Evolutionary conservation across 2,888 invertebrate genomes (phyloP).

Genomic region (Pandemis heparana): DNA sequence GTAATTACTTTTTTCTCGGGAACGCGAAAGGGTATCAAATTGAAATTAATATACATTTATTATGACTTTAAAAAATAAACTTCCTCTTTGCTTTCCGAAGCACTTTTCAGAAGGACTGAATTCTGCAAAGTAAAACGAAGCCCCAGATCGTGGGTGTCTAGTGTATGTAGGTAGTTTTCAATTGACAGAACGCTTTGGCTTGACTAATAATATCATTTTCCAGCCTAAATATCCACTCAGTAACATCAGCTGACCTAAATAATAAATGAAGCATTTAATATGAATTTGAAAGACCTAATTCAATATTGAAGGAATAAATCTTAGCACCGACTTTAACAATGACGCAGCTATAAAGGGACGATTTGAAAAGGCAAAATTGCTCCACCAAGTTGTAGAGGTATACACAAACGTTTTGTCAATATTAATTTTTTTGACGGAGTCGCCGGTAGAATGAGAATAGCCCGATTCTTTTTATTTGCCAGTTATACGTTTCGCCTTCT

Average conservation of each 20-base stretch:
- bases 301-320: slow-evolving; percentile 50
- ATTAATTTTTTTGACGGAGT: slow-evolving; percentile 53
- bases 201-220: slow-evolving; percentile 3
- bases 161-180: no score
- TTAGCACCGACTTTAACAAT: slow-evolving; percentile 54
- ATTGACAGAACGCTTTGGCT: no score
- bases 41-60: no score
- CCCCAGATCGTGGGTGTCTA: no score
- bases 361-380: slow-evolving; percentile 61
- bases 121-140: no score
- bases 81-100: no score
- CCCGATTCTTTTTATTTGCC: slow-evolving; percentile 43
- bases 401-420: slow-evolving; percentile 62
- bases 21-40: no score
- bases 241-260: slow-evolving; percentile 38
- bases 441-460: slow-evolving; percentile 50
- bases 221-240: slow-evolving; percentile 19
- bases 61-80: no score
- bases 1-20: no score
- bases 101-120: no score
- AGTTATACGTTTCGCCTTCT: slow-evolving; percentile 37
- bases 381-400: slow-evolving; percentile 61
- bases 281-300: slow-evolving; percentile 44
- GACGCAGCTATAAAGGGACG: slow-evolving; percentile 51
- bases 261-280: slow-evolving; percentile 43